These are phyloP conservation scores for Calidris pugnax DNA, from an alignment of 2,113 vertebrate species.

Conservation along the genomic window DNA sequence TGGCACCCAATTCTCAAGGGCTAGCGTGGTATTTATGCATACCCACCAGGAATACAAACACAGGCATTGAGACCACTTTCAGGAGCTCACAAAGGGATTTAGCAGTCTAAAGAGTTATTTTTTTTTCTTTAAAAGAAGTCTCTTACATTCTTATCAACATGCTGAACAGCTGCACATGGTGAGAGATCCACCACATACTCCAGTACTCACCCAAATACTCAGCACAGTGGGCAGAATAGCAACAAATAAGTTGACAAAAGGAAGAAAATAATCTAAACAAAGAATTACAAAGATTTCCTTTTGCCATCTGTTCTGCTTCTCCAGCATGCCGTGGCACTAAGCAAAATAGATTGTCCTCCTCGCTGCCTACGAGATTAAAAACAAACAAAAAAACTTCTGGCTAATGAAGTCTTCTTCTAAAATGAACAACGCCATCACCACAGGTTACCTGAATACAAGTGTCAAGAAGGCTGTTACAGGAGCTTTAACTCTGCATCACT, in stretches of 20 bases:
- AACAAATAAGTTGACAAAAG: neutral
- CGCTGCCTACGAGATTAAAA: neutral
- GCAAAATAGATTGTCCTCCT: neutral
- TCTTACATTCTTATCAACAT: neutral
- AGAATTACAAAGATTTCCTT: neutral
- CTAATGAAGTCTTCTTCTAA: neutral
- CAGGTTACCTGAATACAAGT: neutral
- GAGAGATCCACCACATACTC: neutral
- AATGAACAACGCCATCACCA: neutral
- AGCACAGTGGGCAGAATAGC: neutral
- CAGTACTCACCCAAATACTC: neutral
- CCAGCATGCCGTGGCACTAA: neutral
- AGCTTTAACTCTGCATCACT: neutral
- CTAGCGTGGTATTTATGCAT: neutral
- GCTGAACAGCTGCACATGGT: neutral
- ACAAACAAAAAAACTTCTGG: neutral
- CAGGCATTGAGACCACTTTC: neutral
- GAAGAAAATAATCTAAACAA: neutral
- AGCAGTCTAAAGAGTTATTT: neutral
- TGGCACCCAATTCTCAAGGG: neutral
- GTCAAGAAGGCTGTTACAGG: neutral
- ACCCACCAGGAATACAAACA: neutral
- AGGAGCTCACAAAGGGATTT: neutral
- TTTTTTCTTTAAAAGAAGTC: neutral
- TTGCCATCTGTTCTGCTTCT: neutral